phyloP scores from a whole-genome alignment of 2,797 vertebrate genomes.

The Tamandua tetradactyla region DNA sequence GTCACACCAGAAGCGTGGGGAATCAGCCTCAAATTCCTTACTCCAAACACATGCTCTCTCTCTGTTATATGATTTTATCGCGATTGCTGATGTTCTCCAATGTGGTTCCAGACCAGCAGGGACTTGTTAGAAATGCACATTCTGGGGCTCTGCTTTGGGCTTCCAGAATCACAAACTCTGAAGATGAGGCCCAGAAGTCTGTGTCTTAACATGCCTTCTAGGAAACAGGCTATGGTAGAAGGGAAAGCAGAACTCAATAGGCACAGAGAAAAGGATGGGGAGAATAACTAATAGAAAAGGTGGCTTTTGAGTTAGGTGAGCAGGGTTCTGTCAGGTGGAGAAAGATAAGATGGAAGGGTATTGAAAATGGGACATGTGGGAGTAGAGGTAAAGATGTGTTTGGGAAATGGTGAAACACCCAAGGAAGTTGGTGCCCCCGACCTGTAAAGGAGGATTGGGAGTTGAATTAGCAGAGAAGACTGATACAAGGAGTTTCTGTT shows the following conservation, averaged over 20 bases:
- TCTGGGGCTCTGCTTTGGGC: neutral
- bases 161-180: neutral
- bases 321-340: neutral
- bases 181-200: neutral
- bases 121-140: neutral
- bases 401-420: neutral
- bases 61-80: neutral
- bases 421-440: neutral
- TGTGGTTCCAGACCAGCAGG: neutral
- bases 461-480: neutral
- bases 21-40: neutral
- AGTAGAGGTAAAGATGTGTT: neutral
- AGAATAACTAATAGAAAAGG: neutral
- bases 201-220: neutral
- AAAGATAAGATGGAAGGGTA: neutral
- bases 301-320: neutral
- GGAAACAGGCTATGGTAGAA: neutral
- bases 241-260: neutral
- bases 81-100: neutral
- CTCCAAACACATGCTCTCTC: neutral
- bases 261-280: neutral
- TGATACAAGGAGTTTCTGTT: neutral
- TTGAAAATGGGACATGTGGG: neutral
- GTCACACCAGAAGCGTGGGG: neutral
- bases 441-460: neutral